Conservation (phyloP, 2,113 vertebrate species). For the Grammomys dolichurus region DNA sequence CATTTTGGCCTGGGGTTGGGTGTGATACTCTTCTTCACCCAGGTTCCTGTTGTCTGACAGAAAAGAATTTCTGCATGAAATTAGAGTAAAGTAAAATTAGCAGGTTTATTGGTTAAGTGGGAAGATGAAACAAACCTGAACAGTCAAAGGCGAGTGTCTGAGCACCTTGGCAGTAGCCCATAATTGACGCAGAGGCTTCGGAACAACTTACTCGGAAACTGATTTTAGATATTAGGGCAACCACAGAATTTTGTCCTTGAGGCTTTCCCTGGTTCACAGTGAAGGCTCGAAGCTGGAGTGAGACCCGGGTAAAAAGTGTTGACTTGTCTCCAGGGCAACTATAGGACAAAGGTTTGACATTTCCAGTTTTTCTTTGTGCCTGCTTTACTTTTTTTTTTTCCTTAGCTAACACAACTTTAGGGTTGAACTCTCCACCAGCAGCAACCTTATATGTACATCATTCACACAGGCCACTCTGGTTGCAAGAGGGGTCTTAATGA, state of each 20-base stretch:
- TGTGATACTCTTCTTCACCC: background rate
- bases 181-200: background rate
- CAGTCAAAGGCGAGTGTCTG: background rate
- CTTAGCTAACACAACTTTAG: too few species aligned
- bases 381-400: background rate
- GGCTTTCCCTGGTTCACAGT: background rate
- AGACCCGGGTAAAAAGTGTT: background rate
- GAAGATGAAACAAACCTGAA: background rate
- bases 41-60: background rate
- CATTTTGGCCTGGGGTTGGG: background rate
- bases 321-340: background rate
- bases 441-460: too few species aligned
- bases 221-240: background rate
- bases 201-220: background rate
- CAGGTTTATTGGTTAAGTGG: background rate
- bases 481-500: too few species aligned
- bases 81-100: background rate
- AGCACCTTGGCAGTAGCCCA: background rate
- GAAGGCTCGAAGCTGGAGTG: background rate
- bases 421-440: too few species aligned
- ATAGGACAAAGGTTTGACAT: background rate
- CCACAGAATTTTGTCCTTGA: background rate
- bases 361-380: background rate
- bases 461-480: too few species aligned
- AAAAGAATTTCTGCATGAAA: background rate